Base-by-base conservation (phyloP, 2,888 invertebrate species). In the Hipparchia sbordonii region DNA sequence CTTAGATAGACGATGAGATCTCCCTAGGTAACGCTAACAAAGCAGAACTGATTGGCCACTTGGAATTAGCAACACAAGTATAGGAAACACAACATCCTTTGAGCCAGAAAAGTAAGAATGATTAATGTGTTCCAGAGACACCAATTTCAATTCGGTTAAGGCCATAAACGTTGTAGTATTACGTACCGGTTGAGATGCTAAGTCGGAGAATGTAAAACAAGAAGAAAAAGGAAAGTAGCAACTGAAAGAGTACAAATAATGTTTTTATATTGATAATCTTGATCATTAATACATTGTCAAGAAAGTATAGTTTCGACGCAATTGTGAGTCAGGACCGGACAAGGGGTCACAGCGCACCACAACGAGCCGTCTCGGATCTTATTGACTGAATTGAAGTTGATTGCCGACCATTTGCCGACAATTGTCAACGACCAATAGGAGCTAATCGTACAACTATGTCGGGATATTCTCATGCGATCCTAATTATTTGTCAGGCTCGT, bases 301-400 rank as follows among this genome's bases (percentile, higher is more conserved):
- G 72, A 71, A 68, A 67, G 74, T 69, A 71, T 59, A 69, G 65
- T 75, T 59, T 65, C 56, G 70, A 71, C 70, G 68, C 72, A 72
- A 56, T 61, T 62, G 70, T 76, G 72, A 76, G 67, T 73, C 74
- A 73, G 69, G 67, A 80, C 81, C 79, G 82, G 81, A 80, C 81
- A 78, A 74, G 76, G 68, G 74, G 73, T 73, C 75, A 71, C 65
- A 71, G 71, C 72, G 76, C 72, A 74, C 73, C 79, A 77, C 78
- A 78, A 79, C 82, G 80, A 81, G 84, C 82, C 82, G 86, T 86
- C 86, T 87, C 82, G 83, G 72, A 80, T 85, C 82, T 89, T 90
- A 93, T 92, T 92, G 93, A 87, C 84, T 85, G 80, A 93, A 93
- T 93, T 93, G 93, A 78, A 80, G 84, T 81, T 91, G 92, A 93